phyloP scores from a whole-genome alignment of 2,888 invertebrate species.

The Copidosoma aretas region DNA sequence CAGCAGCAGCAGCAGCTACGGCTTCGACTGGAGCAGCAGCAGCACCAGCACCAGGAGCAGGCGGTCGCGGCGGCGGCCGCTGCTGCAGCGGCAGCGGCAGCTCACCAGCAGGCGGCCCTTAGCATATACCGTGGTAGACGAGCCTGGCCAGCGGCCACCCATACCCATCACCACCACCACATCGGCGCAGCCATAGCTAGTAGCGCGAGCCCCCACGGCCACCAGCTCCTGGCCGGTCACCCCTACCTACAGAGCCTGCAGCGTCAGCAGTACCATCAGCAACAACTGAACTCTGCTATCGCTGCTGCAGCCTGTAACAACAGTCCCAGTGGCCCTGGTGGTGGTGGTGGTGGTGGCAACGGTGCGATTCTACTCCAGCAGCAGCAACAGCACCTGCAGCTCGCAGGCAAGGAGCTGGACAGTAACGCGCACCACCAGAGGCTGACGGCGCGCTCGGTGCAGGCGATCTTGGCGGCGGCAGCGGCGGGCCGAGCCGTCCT shows the following conservation, averaged over 20 bases:
- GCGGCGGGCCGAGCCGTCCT: conserved; percentile 36
- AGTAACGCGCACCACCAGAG: conserved; percentile 17
- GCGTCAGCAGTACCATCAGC: conserved; percentile 19
- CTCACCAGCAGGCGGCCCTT: conserved; percentile 2
- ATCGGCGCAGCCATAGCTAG: conserved; percentile 5
- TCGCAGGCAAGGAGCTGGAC: conserved; percentile 18
- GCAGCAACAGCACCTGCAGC: conserved; percentile 11
- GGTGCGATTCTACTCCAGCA: not conserved
- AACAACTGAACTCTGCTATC: not conserved
- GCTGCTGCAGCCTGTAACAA: not conserved
- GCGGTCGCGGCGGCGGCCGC: not conserved
- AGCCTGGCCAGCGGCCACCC: not conserved
- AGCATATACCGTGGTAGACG: too few species aligned
- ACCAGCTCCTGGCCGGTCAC: not conserved
- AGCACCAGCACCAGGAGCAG: not conserved
- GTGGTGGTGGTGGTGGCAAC: too few species aligned
- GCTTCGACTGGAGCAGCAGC: conserved; percentile 26
- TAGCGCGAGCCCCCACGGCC: not conserved
- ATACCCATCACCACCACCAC: conserved; percentile 16
- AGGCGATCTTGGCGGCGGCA: conserved; percentile 31
- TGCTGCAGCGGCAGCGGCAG: not conserved
- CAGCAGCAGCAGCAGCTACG: conserved; percentile 31
- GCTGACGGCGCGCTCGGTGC: conserved; percentile 29
- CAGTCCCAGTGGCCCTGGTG: too few species aligned
- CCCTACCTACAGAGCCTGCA: conserved; percentile 2